Percentiles rank a stretch among this genome's conserved stretches.
Evolutionary conservation across 2,113 vertebrate genomes (phyloP).

Genomic region (Zapornia atra): DNA sequence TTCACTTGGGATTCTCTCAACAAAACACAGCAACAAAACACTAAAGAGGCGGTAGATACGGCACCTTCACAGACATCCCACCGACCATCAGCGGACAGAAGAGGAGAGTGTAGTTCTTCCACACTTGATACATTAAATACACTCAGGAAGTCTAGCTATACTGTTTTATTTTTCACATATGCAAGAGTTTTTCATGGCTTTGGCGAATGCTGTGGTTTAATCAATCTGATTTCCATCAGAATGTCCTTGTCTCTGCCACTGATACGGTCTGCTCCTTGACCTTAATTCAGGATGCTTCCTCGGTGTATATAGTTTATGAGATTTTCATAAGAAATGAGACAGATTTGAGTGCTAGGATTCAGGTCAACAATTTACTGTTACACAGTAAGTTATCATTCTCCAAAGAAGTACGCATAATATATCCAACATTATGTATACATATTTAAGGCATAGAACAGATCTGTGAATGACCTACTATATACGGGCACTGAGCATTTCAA

Average conservation of each 20-base stretch:
- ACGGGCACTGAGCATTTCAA: background rate
- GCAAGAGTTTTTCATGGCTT: background rate
- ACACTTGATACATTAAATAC: background rate
- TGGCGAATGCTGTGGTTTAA: background rate
- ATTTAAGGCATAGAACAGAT: background rate
- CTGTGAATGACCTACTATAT: background rate
- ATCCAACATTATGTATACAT: background rate
- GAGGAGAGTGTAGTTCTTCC: background rate
- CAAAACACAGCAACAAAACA: background rate
- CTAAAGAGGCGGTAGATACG: background rate
- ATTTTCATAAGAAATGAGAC: background rate
- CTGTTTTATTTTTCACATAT: background rate
- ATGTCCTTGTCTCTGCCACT: background rate
- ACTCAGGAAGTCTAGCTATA: background rate
- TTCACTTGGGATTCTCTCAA: background rate
- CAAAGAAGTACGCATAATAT: background rate
- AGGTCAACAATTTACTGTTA: background rate
- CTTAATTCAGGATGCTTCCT: background rate
- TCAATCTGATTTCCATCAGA: background rate
- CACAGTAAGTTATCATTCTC: background rate
- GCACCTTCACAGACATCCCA: background rate
- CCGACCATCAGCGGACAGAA: accelerated
- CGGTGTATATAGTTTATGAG: background rate
- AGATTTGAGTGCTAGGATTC: background rate
- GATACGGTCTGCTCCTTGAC: accelerated